A percentile compares a stretch with the other conserved stretches of the same genome.
These are phyloP conservation scores for Apostichopus leukothele DNA, from an alignment of 53 echinoderm and acorn worm genomes.

Conservation along the genomic window DNA sequence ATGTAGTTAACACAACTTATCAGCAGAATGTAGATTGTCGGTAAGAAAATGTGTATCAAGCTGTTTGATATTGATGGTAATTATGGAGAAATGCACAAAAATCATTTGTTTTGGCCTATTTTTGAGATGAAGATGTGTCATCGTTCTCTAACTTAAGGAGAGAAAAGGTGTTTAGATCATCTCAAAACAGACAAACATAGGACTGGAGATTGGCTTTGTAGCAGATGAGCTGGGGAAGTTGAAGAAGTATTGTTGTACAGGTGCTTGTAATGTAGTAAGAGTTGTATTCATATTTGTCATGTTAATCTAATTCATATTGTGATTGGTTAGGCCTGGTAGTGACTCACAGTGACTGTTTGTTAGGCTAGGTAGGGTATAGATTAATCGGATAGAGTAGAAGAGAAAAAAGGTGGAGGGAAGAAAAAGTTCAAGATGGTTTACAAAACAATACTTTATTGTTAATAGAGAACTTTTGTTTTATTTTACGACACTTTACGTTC, in stretches of 20 bases:
- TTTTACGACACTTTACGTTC: too few species aligned
- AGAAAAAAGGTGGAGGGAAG: background rate
- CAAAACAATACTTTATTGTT: background rate
- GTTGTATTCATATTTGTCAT: constrained; percentile 20
- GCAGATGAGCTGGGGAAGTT: background rate
- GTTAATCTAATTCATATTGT: constrained; percentile 1
- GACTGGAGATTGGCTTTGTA: background rate
- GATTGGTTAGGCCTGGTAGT: background rate
- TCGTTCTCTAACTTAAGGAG: too few species aligned
- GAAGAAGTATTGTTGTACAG: constrained; percentile 7
- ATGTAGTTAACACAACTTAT: too few species aligned
- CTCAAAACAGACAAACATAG: too few species aligned
- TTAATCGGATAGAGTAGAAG: background rate
- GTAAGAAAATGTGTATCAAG: too few species aligned
- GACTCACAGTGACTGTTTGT: background rate
- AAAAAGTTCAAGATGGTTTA: background rate
- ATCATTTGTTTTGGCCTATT: too few species aligned
- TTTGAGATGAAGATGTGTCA: too few species aligned
- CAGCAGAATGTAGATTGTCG: too few species aligned
- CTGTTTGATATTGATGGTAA: too few species aligned
- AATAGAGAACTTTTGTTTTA: too few species aligned
- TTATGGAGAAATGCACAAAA: too few species aligned
- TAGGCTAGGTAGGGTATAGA: background rate
- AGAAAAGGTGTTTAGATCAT: too few species aligned
- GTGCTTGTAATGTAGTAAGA: constrained; percentile 13